phyloP scores from a whole-genome alignment of 2,888 invertebrate genomes.

The Creontiades dilutus region DNA sequence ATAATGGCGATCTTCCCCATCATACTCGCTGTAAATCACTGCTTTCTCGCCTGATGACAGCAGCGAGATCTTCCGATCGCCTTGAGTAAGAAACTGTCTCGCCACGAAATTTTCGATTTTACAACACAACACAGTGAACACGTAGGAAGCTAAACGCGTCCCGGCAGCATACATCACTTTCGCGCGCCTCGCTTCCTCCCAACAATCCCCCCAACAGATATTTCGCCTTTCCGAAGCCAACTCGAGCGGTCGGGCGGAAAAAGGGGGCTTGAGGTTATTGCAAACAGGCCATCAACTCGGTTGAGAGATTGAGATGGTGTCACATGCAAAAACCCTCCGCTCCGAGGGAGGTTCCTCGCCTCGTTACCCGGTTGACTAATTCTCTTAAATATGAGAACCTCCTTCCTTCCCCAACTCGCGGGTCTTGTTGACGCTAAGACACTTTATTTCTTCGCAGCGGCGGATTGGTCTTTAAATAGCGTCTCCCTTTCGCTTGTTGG shows the following conservation, averaged over 20 bases:
- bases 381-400: conserved; percentile 51
- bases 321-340: conserved; percentile 52
- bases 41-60: too few relatives aligned
- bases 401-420: not conserved
- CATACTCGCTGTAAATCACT: too few relatives aligned
- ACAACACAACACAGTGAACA: not conserved
- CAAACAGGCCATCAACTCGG: conserved; percentile 55
- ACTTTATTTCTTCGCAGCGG: not conserved
- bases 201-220: conserved; percentile 9
- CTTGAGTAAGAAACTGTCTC: too few relatives aligned
- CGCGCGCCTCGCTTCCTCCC: not conserved
- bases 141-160: not conserved
- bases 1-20: too few relatives aligned
- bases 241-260: not conserved
- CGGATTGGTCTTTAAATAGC: conserved; percentile 56
- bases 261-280: not conserved
- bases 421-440: conserved; percentile 28
- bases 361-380: conserved; percentile 47
- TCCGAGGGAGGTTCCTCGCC: conserved; percentile 3
- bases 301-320: conserved; percentile 59
- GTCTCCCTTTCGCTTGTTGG: not conserved
- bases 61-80: too few relatives aligned
- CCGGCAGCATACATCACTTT: conserved; percentile 8
- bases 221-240: not conserved
- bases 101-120: too few relatives aligned